Evolutionary conservation across 2,113 vertebrate genomes (phyloP), one percentile per base, ranked within the genome.

Genomic region (Mormyrus lacerda): DNA sequence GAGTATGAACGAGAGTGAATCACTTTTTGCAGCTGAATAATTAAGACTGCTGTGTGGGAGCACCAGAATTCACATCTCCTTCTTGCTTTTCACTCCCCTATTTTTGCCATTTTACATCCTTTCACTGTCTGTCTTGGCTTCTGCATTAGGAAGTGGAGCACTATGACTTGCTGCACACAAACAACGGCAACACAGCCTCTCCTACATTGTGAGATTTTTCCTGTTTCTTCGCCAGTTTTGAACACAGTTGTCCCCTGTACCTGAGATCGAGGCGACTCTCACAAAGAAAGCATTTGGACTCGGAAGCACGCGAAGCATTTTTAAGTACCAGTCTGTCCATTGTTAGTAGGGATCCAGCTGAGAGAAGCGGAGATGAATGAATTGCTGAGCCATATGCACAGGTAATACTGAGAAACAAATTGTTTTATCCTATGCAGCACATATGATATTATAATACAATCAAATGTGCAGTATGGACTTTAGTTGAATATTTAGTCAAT

Each of bases 1-100:
- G 51, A 55, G 85, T 58, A 50, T 15, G 27, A 87, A 87, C 13
- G 50, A 87, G 48, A 15, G 48, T 24, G 48, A 87, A 51, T 55
- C 31, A 53, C 31, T 53, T 55, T 51, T 85, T 85, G 13, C 85
- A 87, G 50, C 47, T 87, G 85, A 87, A 87, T 87, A 87, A 87
- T 87, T 55, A 53, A 87, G 87, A 44, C 55, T 65, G 51, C 51
- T 87, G 53, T 58, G 55, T 61, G 87, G 51, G 87, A 87, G 55
- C 65, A 39, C 1, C 87, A 87, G 87, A 50, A 61, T 65, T 87
- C 87, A 87, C 55, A 87, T 58, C 35, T 87, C 55, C 39, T 11
- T 61, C 55, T 87, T 51, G 47, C 85, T 42, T 53, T 87, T 51
- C 27, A 35, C 87, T 61, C 39, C 53, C 87, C 55, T 45, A 53